These are phyloP conservation scores for Sebastes flavidus DNA, from an alignment of 2,797 vertebrate genomes.

Conservation along the genomic window DNA sequence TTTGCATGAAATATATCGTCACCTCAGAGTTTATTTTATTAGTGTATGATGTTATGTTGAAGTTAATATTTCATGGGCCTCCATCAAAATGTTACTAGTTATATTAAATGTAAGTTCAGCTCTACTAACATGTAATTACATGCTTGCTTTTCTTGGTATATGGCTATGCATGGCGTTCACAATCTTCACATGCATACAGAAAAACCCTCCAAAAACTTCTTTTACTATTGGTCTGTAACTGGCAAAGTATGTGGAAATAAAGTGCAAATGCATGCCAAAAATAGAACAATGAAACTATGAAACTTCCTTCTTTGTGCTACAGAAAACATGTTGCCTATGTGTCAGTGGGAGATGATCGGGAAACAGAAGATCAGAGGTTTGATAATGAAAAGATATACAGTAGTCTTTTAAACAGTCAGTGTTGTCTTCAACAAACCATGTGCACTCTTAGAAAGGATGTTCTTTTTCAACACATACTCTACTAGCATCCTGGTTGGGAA, in stretches of 20 bases:
- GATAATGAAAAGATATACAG: constrained; percentile 2
- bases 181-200: constrained; percentile 14
- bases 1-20: constrained; percentile 23
- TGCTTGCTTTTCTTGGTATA: constrained; percentile 41
- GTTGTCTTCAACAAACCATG: constrained; percentile 9
- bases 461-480: neutral
- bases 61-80: neutral
- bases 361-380: constrained; percentile 24
- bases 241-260: constrained; percentile 18
- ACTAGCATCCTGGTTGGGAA: neutral
- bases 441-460: neutral
- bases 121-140: constrained; percentile 46
- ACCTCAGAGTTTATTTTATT: neutral
- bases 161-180: constrained; percentile 37
- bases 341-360: constrained; percentile 33
- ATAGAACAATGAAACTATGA: constrained; percentile 11
- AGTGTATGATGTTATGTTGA: neutral
- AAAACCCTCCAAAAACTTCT: neutral
- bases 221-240: neutral
- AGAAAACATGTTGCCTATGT: constrained; percentile 16
- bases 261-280: constrained; percentile 38
- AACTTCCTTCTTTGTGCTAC: constrained; percentile 37
- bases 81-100: neutral
- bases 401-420: neutral
- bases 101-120: neutral